These are phyloP conservation scores for Hypotaenidia okinawae DNA, from an alignment of 2,797 vertebrate species.

Conservation along the genomic window DNA sequence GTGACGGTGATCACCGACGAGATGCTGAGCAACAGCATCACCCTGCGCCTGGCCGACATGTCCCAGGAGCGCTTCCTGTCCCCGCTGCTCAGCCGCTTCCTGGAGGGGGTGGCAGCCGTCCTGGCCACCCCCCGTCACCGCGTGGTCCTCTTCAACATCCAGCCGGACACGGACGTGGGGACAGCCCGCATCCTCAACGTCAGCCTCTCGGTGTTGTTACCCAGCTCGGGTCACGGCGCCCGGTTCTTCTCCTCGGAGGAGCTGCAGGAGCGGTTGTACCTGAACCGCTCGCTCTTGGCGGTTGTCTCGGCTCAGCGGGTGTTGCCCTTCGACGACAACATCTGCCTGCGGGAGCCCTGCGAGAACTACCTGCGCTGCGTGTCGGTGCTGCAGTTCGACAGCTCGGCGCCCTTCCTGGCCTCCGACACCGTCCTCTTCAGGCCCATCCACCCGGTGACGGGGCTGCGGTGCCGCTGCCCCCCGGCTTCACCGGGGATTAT, in stretches of 20 bases:
- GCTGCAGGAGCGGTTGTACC: conserved; percentile 92
- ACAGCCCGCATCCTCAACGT: conserved; percentile 91
- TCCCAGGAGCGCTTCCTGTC: conserved; percentile 95
- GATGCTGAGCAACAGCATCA: conserved; percentile 97
- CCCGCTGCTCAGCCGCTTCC: conserved; percentile 88
- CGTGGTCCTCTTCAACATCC: conserved; percentile 93
- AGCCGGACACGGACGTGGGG: conserved; percentile 89
- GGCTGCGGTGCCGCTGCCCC: conserved; percentile 94
- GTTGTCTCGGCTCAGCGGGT: conserved; percentile 90
- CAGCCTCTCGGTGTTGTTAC: conserved; percentile 87
- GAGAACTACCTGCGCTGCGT: conserved; percentile 99
- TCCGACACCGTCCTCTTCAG: conserved; percentile 95
- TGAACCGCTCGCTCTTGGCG: conserved; percentile 92
- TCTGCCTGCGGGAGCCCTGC: conserved; percentile 94
- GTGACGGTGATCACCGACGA: conserved; percentile 96
- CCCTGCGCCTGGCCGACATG: conserved; percentile 90
- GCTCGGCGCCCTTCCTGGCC: conserved; percentile 91
- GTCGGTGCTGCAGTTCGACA: conserved; percentile 94
- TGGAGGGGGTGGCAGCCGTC: conserved; percentile 90
- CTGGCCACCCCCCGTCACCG: conserved; percentile 86
- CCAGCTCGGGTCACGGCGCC: conserved; percentile 25
- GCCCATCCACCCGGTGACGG: conserved; percentile 92
- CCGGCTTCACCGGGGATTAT: conserved; percentile 94
- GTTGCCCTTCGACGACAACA: conserved; percentile 96
- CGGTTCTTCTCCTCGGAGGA: conserved; percentile 91